Evolutionary conservation across 2,113 vertebrate genomes (phyloP), one percentile per base, ranked within the genome.

Genomic region (Tetraodon nigroviridis): DNA sequence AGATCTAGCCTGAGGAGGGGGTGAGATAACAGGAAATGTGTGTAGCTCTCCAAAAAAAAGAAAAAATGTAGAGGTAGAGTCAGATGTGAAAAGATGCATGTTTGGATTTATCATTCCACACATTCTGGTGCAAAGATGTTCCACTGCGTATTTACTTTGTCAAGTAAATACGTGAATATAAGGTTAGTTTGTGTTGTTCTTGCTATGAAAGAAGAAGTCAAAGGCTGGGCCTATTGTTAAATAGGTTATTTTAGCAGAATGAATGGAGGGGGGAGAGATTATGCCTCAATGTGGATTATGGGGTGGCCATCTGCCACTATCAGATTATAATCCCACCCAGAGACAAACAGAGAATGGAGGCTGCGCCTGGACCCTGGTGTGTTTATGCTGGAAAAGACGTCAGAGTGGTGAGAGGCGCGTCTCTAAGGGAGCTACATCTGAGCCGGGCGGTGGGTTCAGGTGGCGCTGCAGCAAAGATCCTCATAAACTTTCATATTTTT

Each of bases 281-380:
- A 89, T 82, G 73, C 71, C 73, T 72, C 55, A 18, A 17, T 65
- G 58, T 59, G 85, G 84, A 86, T 87, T 83, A 86, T 51, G 40
- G 66, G 56, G 40, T 32, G 19, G 51, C 83, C 90, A 90, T 89
- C 89, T 91, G 90, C 75, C 81, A 55, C 76, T 21, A 11, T 59
- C 51, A 58, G 85, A 86, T 90, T 88, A 84, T 79, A 79, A 79
- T 81, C 73, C 55, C 55, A 71, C 76, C 77, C 50, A 71, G 68
- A 80, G 78, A 81, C 65, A 68, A 61, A 62, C 51, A 64, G 66
- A 69, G 69, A 76, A 55, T 66, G 55, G 75, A 44, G 50, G 47
- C 56, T 63, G 46, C 45, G 29, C 13, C 6, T 52, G 12, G 8
- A 13, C 24, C 15, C 6, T 10, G 17, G 16, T 14, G 15, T 32